Percentiles rank a stretch among this genome's conserved stretches.
These are phyloP conservation scores for Salticus scenicus DNA, from an alignment of 2,888 invertebrate species.

Conservation along the genomic window DNA sequence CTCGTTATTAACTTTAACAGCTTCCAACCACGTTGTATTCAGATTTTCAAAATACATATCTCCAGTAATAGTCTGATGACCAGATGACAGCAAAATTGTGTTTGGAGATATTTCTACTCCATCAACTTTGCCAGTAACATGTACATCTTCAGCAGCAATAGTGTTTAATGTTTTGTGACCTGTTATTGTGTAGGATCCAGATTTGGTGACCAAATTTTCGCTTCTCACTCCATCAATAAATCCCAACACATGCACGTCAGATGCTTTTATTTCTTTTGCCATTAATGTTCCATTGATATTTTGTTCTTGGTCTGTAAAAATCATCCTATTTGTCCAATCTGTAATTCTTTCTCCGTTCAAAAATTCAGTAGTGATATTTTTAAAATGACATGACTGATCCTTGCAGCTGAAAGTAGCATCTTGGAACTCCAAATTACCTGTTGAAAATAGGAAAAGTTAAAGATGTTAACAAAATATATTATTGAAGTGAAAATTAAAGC, in stretches of 20 bases:
- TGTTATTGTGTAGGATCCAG: slow-evolving; percentile 61
- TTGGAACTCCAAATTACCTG: slow-evolving; percentile 50
- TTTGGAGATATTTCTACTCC: slow-evolving; percentile 44
- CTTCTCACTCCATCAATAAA: slow-evolving; percentile 52
- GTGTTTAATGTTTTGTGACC: slow-evolving; percentile 52
- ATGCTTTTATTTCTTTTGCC: slow-evolving; percentile 37
- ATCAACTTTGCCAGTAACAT: slow-evolving; percentile 59
- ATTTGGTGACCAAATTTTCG: slow-evolving; percentile 55
- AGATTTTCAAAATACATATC: slow-evolving; percentile 32
- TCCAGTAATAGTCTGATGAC: slow-evolving; percentile 59
- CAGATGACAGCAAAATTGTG: slow-evolving; percentile 49
- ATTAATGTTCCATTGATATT: slow-evolving; percentile 35
- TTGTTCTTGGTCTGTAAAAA: slow-evolving; percentile 58
- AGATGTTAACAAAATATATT: neutral
- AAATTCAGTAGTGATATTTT: slow-evolving; percentile 27
- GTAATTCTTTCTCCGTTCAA: slow-evolving; percentile 59
- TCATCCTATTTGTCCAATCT: slow-evolving; percentile 44
- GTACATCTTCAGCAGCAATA: slow-evolving; percentile 28
- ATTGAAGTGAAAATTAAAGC: neutral
- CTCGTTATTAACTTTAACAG: slow-evolving; percentile 46
- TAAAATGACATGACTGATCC: slow-evolving; percentile 39
- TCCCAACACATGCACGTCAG: slow-evolving; percentile 46
- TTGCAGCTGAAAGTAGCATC: slow-evolving; percentile 56
- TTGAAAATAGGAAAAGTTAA: neutral
- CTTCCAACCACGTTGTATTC: slow-evolving; percentile 25